Evolutionary conservation across 1,140 invertebrate species (phyloP).

Genomic region (Lysiphlebus fabarum): DNA sequence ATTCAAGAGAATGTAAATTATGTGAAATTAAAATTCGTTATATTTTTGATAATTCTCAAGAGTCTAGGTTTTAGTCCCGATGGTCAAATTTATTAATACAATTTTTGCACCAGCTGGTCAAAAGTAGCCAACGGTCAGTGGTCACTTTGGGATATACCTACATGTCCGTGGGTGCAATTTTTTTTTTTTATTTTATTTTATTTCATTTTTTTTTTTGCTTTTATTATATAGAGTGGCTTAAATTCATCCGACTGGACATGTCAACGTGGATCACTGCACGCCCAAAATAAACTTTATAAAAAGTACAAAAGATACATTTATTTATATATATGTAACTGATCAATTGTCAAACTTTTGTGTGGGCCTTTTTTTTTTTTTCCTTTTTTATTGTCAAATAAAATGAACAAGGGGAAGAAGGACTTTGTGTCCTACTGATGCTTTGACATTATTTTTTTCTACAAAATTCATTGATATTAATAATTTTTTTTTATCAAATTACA

Average conservation of each 20-base stretch:
- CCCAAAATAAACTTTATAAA: constrained; percentile 36
- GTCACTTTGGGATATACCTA: constrained; percentile 20
- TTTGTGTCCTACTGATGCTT: no score
- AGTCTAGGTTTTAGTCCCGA: constrained; percentile 2
- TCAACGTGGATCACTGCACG: constrained; percentile 41
- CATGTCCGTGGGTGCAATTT: constrained; percentile 28
- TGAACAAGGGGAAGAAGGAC: no score
- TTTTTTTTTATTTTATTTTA: constrained; percentile 9
- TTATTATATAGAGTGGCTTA: constrained; percentile 20
- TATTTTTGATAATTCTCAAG: neutral
- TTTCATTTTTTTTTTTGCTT: no score
- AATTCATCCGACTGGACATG: constrained; percentile 31
- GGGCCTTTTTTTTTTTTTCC: neutral
- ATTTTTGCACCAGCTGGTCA: constrained; percentile 26
- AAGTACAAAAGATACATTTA: no score
- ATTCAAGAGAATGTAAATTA: no score
- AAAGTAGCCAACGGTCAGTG: constrained; percentile 9
- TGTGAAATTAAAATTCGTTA: no score
- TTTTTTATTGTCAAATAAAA: no score
- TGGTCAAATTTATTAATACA: constrained; percentile 32
- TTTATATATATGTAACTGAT: no score
- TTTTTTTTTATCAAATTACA: no score
- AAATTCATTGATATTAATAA: no score
- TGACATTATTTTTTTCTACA: no score
- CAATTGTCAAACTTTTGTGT: neutral